These are phyloP conservation scores for Gymnobelideus leadbeateri DNA, from an alignment of 2,113 vertebrate genomes.

Conservation along the genomic window DNA sequence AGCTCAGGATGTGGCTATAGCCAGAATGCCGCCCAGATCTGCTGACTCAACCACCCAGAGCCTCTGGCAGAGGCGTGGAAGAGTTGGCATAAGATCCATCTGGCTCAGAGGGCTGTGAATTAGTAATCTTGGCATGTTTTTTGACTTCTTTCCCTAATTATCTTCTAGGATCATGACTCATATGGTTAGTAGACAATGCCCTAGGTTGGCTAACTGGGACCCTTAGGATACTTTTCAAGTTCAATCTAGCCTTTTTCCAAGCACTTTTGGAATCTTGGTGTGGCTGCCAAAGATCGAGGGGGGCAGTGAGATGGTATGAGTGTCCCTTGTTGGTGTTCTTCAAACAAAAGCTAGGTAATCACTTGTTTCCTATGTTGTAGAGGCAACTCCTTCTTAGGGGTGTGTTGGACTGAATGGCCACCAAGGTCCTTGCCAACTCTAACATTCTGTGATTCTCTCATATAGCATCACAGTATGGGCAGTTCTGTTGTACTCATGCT, in stretches of 20 bases:
- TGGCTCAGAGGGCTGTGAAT: conserved; percentile 42
- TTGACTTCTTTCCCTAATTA: conserved; percentile 2
- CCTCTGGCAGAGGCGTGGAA: conserved; percentile 23
- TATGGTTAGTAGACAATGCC: conserved; percentile 34
- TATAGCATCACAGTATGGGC: not conserved
- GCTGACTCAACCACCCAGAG: not conserved
- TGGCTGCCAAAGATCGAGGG: not conserved
- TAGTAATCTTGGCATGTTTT: conserved; percentile 59
- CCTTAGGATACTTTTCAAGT: not conserved
- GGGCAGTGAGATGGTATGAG: not conserved
- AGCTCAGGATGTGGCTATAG: not conserved
- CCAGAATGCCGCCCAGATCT: not conserved
- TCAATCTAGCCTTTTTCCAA: not conserved
- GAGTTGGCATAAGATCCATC: not conserved
- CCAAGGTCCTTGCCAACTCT: not conserved
- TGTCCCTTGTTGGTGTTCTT: not conserved
- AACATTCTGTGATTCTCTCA: not conserved
- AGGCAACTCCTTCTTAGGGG: not conserved
- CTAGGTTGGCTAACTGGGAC: not conserved
- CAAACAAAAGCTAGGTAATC: not conserved
- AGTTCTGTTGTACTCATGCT: not conserved
- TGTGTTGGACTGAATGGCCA: not conserved
- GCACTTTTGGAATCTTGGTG: not conserved
- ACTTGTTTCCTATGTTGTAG: not conserved
- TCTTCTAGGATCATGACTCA: conserved; percentile 16